Evolutionary conservation across 2,888 invertebrate genomes (phyloP).

Genomic region (Megastigmus dorsalis): DNA sequence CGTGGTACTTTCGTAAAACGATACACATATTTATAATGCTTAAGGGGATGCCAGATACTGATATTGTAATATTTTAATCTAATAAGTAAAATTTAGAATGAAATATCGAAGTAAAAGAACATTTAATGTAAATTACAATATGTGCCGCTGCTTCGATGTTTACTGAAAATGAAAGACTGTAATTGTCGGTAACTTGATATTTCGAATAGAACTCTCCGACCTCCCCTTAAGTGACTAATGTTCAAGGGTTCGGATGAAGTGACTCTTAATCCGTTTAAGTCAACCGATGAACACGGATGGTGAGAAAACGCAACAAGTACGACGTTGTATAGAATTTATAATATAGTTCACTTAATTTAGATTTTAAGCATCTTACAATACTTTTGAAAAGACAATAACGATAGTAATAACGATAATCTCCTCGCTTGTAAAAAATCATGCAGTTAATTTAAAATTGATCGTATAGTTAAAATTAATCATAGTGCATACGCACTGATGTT

Average conservation of each 20-base stretch:
- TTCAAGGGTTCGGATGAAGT: no score
- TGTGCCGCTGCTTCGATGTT: conserved; percentile 24
- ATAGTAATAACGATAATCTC: not conserved
- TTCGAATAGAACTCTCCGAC: no score
- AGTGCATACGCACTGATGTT: not conserved
- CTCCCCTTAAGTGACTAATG: conserved; percentile 36
- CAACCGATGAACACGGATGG: not conserved
- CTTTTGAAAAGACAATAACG: not conserved
- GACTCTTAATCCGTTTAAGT: not conserved
- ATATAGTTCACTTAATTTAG: not conserved
- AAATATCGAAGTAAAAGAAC: no score
- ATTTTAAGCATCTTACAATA: conserved; percentile 10
- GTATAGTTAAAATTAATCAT: conserved; percentile 22
- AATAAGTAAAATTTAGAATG: conserved; percentile 17
- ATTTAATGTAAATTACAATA: no score
- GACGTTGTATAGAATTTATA: conserved; percentile 14
- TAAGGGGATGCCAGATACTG: no score
- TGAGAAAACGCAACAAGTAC: conserved; percentile 10
- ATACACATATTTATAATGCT: no score
- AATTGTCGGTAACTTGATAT: no score
- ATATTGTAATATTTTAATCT: no score
- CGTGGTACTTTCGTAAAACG: no score
- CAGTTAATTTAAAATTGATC: conserved; percentile 24
- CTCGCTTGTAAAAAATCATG: not conserved
- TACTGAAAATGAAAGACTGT: no score